These are phyloP conservation scores for Himalopsyche japonica DNA, from an alignment of 2,888 invertebrate species.

Conservation along the genomic window DNA sequence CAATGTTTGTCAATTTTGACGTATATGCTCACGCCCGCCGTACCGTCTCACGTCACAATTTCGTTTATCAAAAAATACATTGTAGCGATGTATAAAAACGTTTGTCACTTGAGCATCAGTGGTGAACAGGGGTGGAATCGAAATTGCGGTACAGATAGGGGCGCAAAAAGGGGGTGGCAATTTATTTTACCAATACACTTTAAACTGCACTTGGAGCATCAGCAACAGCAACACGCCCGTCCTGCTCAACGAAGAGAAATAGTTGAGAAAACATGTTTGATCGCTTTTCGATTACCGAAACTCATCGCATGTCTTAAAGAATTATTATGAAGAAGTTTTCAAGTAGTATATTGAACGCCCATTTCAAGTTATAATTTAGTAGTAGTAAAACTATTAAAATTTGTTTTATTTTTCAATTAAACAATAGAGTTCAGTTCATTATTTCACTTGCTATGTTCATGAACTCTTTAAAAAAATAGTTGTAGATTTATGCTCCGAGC, in stretches of 20 bases:
- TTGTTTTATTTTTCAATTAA: too few relatives aligned
- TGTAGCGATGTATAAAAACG: too few relatives aligned
- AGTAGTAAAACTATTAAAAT: too few relatives aligned
- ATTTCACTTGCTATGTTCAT: too few relatives aligned
- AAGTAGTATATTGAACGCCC: neutral
- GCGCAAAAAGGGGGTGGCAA: conserved; percentile 17
- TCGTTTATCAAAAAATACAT: too few relatives aligned
- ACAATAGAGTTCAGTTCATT: too few relatives aligned
- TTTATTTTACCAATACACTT: conserved; percentile 29
- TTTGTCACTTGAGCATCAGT: neutral
- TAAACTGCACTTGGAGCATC: conserved; percentile 21
- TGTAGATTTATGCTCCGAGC: too few relatives aligned
- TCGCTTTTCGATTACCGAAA: conserved; percentile 4
- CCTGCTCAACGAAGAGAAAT: neutral
- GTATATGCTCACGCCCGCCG: too few relatives aligned
- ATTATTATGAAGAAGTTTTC: neutral
- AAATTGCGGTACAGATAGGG: neutral
- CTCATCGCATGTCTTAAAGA: neutral
- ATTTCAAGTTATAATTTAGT: neutral
- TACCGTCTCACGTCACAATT: too few relatives aligned
- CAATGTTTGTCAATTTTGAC: too few relatives aligned
- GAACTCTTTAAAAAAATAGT: too few relatives aligned
- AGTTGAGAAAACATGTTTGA: conserved; percentile 5
- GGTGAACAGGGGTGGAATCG: neutral
- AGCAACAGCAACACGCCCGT: neutral